These are phyloP conservation scores for Drosophila prolongata DNA, from an alignment of 2,888 invertebrate genomes.

Conservation along the genomic window DNA sequence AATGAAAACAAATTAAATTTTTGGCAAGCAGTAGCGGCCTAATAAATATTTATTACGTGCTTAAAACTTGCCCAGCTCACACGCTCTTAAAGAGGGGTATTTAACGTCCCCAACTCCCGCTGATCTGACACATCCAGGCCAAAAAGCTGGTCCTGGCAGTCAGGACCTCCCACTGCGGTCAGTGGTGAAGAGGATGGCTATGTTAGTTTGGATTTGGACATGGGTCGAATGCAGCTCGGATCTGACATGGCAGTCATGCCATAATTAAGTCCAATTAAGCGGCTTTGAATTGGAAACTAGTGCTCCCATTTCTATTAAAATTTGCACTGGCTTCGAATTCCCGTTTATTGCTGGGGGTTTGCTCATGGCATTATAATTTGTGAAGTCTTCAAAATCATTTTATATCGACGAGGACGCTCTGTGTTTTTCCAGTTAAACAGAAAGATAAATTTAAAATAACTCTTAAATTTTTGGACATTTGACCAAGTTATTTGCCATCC, in stretches of 20 bases:
- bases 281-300: slow-evolving; percentile 30
- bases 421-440: no score
- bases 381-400: not conserved
- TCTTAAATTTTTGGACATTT: no score
- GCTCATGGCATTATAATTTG: not conserved
- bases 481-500: no score
- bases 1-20: slow-evolving; percentile 77
- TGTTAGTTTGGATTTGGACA: slow-evolving; percentile 3
- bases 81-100: slow-evolving; percentile 4
- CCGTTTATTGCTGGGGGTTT: slow-evolving; percentile 4
- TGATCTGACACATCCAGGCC: slow-evolving; percentile 25
- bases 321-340: not conserved
- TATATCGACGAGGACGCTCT: no score
- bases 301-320: slow-evolving; percentile 16
- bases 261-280: slow-evolving; percentile 34
- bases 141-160: slow-evolving; percentile 33
- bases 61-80: slow-evolving; percentile 22
- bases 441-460: no score
- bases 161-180: slow-evolving; percentile 29
- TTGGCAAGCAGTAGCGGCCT: slow-evolving; percentile 47
- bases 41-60: slow-evolving; percentile 74
- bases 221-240: slow-evolving; percentile 20
- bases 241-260: slow-evolving; percentile 28
- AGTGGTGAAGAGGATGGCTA: not conserved
- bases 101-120: not conserved